A percentile compares a stretch with the other conserved stretches of the same genome.
These are phyloP conservation scores for Oeneis ivallda DNA, from an alignment of 2,888 invertebrate genomes.

Conservation along the genomic window DNA sequence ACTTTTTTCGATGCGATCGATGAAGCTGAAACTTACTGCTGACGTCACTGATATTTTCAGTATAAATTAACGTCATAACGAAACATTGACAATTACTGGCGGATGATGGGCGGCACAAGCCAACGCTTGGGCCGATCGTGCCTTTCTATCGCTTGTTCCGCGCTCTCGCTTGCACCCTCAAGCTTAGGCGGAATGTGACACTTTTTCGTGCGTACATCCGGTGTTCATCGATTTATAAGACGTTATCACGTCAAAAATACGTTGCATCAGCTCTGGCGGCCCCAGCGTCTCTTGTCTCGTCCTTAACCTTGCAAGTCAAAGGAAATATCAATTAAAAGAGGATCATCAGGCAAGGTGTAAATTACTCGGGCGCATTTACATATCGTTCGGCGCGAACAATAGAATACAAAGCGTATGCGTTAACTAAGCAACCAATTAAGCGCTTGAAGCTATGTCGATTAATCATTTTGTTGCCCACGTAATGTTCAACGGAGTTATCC, in stretches of 20 bases:
- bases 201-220: too few species aligned
- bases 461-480: constrained; percentile 72
- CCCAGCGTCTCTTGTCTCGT: neutral
- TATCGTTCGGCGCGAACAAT: constrained; percentile 37
- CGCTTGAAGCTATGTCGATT: constrained; percentile 65
- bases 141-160: too few species aligned
- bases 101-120: too few species aligned
- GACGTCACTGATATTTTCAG: neutral
- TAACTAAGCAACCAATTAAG: constrained; percentile 73
- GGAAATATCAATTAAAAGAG: constrained; percentile 17
- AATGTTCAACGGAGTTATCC: constrained; percentile 63
- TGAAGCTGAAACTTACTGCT: too few species aligned
- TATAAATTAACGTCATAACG: too few species aligned
- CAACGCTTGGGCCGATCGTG: too few species aligned
- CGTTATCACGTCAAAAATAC: too few species aligned
- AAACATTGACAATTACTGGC: too few species aligned
- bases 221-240: too few species aligned
- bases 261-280: neutral
- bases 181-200: too few species aligned
- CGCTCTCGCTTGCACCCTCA: too few species aligned
- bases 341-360: constrained; percentile 28
- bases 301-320: constrained; percentile 11
- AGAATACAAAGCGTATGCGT: constrained; percentile 37
- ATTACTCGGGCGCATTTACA: constrained; percentile 32
- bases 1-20: too few species aligned